Evolutionary conservation across 2,797 vertebrate genomes (phyloP), one percentile per base, ranked within the genome.

Genomic region (Urocyon cinereoargenteus): DNA sequence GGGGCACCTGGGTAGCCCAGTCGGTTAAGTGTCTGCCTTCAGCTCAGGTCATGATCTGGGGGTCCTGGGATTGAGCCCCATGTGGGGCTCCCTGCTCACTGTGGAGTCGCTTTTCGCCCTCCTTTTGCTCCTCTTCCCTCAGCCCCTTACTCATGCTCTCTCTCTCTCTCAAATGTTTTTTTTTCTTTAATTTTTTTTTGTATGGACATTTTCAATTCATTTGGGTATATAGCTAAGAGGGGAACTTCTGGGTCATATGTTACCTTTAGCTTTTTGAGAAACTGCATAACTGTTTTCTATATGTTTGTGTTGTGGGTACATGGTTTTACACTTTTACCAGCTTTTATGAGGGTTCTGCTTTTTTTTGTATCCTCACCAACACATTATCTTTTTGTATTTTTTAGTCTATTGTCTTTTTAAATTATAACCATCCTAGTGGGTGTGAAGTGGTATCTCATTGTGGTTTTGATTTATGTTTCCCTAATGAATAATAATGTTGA

Each of bases 401-500:
- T 72, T 49, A 75, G 72, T 75, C 72, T 49, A 28, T 75, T 28
- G 34, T 92, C 49, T 75, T n/a, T 75, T 86, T 95, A 84, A 22
- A 62, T 57, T 84, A 77, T 13, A 70, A 78, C 19, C 24, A 59
- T 84, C 34, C 62, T 87, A 31, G 31, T 82, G 51, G 57, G 11
- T 92, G 18, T 59, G 55, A 84, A 78, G 31, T 91, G 18, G 18
- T 83, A 84, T 75, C 26, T 86, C 66, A 86, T 9, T 86, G 36
- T 96, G 40, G 73, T 81, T 95, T 95, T 95, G 72, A 93, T 81
- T 90, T 92, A 53, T 22, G 75, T 59, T 96, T 85, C 59, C 59
- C 18, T 93, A 45, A 68, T 61, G 66, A 59, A 51, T 92, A 61
- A 85, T 86, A 51, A 93, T 53, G 53, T 64, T 90, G 93, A 95